Evolutionary conservation across 1,140 invertebrate species (phyloP).

Genomic region (Pantala flavescens): DNA sequence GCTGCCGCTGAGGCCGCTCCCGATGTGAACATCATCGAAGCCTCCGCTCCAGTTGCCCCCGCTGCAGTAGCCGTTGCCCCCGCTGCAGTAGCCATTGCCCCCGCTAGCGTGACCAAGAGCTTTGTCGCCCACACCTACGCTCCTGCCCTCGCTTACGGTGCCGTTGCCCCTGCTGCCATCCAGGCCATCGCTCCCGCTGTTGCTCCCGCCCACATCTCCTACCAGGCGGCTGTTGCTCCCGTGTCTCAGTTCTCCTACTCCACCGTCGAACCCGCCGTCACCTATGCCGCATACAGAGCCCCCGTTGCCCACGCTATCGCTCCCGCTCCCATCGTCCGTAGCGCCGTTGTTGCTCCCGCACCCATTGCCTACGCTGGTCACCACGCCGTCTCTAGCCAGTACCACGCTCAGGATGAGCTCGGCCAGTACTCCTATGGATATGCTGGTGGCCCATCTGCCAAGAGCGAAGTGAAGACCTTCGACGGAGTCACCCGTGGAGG

Average conservation of each 20-base stretch:
- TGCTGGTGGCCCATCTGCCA: slow-evolving; percentile 24
- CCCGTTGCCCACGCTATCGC: slow-evolving; percentile 18
- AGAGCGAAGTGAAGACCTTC: slow-evolving; percentile 22
- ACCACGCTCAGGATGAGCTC: slow-evolving; percentile 29
- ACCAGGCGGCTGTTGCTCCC: slow-evolving; percentile 34
- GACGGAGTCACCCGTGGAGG: slow-evolving; percentile 26
- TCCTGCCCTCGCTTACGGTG: slow-evolving; percentile 26
- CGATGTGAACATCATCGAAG: background rate
- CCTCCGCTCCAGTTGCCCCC: background rate
- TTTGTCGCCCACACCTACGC: slow-evolving; percentile 22
- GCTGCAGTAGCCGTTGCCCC: background rate
- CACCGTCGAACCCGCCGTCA: slow-evolving; percentile 34
- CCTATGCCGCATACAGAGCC: slow-evolving; percentile 28
- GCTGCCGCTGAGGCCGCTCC: slow-evolving; percentile 11
- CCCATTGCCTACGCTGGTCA: slow-evolving; percentile 30
- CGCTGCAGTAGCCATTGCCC: background rate
- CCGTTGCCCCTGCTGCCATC: slow-evolving; percentile 19
- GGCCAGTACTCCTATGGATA: slow-evolving; percentile 41
- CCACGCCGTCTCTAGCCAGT: slow-evolving; percentile 14
- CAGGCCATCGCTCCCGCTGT: slow-evolving; percentile 26
- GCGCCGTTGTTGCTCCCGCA: slow-evolving; percentile 25
- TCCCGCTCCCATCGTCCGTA: slow-evolving; percentile 27
- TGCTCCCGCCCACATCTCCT: slow-evolving; percentile 28
- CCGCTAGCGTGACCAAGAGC: background rate
- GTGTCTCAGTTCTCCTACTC: slow-evolving; percentile 28